Conservation (phyloP, 2,113 vertebrate genomes). For the Progne subis region DNA sequence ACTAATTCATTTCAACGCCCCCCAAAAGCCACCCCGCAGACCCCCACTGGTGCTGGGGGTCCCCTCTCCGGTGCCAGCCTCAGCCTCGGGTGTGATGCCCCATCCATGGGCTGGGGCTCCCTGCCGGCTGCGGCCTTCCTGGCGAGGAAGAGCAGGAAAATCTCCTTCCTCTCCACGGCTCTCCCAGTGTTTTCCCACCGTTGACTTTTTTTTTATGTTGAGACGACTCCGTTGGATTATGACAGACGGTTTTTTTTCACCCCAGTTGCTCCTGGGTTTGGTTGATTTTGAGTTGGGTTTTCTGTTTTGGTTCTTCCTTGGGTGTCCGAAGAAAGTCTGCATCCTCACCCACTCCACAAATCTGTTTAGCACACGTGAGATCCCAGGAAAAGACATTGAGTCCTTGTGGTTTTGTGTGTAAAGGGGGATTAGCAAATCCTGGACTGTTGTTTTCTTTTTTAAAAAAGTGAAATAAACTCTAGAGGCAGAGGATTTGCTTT, state of each 20-base stretch:
- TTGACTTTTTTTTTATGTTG: not conserved
- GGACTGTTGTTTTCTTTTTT: not conserved
- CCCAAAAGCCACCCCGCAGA: not conserved
- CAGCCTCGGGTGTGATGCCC: not conserved
- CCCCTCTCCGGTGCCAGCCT: not conserved
- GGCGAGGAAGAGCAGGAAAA: not conserved
- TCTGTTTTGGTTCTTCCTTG: not conserved
- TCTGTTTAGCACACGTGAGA: constrained; percentile 61
- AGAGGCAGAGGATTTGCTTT: constrained; percentile 74
- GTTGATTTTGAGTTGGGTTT: not conserved
- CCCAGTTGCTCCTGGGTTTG: not conserved
- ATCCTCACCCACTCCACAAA: not conserved
- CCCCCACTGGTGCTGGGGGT: not conserved
- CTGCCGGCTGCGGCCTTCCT: not conserved
- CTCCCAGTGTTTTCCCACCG: not conserved
- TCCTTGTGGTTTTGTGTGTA: constrained; percentile 31
- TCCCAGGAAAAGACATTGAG: constrained; percentile 52
- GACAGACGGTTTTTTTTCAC: not conserved
- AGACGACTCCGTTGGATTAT: constrained; percentile 21
- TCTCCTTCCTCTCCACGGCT: not conserved
- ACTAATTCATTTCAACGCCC: constrained; percentile 34
- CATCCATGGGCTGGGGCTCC: not conserved
- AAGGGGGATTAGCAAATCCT: constrained; percentile 48
- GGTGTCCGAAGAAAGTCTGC: constrained; percentile 15
- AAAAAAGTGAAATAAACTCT: constrained; percentile 62